Conservation (phyloP, 2,888 invertebrate genomes). For the Caradrina clavipalpis region DNA sequence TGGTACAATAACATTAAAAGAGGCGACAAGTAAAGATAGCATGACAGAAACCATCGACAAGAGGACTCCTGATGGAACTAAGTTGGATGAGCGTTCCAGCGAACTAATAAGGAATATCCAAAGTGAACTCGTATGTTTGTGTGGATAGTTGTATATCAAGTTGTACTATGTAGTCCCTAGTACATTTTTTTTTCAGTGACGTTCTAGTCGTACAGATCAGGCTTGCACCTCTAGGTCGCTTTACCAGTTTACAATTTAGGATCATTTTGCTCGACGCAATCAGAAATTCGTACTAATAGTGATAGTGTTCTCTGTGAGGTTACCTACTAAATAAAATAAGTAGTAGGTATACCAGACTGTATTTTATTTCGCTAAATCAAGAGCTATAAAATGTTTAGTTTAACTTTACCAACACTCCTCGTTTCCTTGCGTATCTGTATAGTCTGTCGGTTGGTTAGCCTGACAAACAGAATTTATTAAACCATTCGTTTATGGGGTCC, state of each 20-base stretch:
- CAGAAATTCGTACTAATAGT: not conserved
- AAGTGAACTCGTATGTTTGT: conserved; percentile 25
- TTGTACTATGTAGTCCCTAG: conserved; percentile 28
- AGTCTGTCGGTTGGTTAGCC: too few species aligned
- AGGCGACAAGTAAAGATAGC: not conserved
- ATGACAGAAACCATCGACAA: not conserved
- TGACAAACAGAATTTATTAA: too few species aligned
- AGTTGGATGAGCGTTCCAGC: conserved; percentile 1
- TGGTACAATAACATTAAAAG: not conserved
- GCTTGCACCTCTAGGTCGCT: too few species aligned
- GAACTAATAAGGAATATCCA: conserved; percentile 15
- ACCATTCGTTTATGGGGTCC: not conserved
- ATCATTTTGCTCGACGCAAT: not conserved
- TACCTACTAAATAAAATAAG: too few species aligned
- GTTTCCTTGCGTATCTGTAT: not conserved
- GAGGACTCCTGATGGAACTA: not conserved
- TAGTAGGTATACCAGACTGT: not conserved
- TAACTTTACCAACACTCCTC: not conserved
- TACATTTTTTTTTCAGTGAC: not conserved
- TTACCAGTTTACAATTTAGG: not conserved
- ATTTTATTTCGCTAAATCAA: too few species aligned
- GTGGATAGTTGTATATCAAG: conserved; percentile 25
- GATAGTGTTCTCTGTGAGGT: not conserved
- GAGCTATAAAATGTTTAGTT: not conserved
- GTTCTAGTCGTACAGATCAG: too few species aligned